Base-by-base conservation (phyloP, 2,888 invertebrate genomes). In the Leptopilina myrica region DNA sequence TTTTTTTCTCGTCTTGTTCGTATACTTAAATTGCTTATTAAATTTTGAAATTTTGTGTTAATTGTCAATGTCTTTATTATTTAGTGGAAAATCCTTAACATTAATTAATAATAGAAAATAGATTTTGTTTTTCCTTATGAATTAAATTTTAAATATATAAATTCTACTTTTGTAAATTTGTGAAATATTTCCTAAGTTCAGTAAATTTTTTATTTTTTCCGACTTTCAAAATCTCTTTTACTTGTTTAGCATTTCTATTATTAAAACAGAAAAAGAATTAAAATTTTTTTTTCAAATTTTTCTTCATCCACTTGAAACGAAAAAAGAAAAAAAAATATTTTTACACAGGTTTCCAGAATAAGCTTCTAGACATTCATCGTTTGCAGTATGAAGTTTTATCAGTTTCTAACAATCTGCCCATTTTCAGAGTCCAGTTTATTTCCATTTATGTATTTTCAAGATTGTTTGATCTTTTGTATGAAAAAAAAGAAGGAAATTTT, bases 391-490 rank as follows among this genome's bases (percentile, higher is more conserved):
- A 73, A 73, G 56, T 73, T 56, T 56, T 73, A 73, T 14, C 33
- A 56, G 26, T 73, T 73, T 14, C 56, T 56, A 56, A 56, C 53
- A 56, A 53, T 73, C 53, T 40, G 56, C 33, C 33, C 56, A 73
- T 33, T 33, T 73, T 73, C 73, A 73, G 73, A 73, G 9, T 73
- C 73, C 53, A 73, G 73, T 73, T 73, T 73, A 73, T 56, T 73
- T 73, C 56, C 56, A 69, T 69, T 73, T 73, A 56, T 73, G 56
- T 56, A 56, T 73, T 56, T 49, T 56, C 33, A 73, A 56, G 56
- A 73, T 56, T 66, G 64, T 62, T 81, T 78, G 53, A 78, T 56
- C 43, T 40, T 81, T 78, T 76, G 20, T 80, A 78, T 65, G 56
- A 56, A 65, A 78, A 76, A 43, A 43, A 43, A 43, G 8, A 43